Base-by-base conservation (phyloP, 2,797 vertebrate genomes). In the Podarcis lilfordi region DNA sequence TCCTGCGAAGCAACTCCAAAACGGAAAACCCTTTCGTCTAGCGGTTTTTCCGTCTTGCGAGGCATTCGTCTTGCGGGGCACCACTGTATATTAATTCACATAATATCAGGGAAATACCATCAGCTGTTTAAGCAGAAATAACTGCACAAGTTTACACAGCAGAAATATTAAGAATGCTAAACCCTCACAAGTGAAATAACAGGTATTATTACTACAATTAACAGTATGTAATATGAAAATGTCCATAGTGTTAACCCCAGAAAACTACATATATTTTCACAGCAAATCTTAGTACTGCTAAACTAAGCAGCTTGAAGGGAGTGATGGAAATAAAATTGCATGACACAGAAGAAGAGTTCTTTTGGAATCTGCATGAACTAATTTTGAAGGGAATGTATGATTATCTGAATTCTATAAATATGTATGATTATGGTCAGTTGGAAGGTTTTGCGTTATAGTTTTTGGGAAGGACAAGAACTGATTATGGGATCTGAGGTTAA, bases 331-430 rank as follows among this genome's bases (percentile, higher is more conserved):
- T 80, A 61, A 87, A 78, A 87, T 27, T 27, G 21, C 21, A 5
- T 79, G 55, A 91, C 92, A 89, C 75, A 90, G 45, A 88, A 9
- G 17, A 68, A 86, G 68, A 77, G 37, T 8, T 88, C 89, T 69
- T 91, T 92, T 76, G 29, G 25, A 55, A 2, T 91, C 79, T 81
- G 91, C 76, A 82, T 80, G 90, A 29, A 19, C 23, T 76, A 55
- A 3, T 45, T 83, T 87, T 88, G 81, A 1, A 88, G 6, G 84
- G n/a, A 88, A 90, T 2, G 6, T 5, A 29, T 40, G 43, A 92
- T 80, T 68, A 82, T 0, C 6, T n/a, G 9, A 91, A 50, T 79
- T 43, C 68, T 88, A 88, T 85, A 89, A 86, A 92, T 86, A 94
- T 43, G 27, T 84, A 80, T 25, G 23, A 40, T 76, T 88, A 91